Evolutionary conservation across 2,113 vertebrate genomes (phyloP).

Genomic region (Arizona elegans): DNA sequence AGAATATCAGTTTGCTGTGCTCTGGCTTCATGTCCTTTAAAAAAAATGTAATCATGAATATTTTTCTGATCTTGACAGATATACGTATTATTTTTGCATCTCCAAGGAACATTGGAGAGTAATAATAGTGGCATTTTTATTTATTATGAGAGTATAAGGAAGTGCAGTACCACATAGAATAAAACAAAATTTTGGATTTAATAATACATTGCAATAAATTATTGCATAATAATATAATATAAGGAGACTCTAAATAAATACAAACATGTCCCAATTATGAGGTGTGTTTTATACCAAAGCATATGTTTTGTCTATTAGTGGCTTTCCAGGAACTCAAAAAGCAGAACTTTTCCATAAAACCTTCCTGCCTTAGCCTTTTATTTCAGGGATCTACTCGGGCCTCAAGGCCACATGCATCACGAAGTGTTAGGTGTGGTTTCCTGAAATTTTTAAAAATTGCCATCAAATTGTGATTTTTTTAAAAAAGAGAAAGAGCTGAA

Average conservation of each 20-base stretch:
- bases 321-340: not conserved
- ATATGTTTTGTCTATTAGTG: not conserved
- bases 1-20: constrained; percentile 45
- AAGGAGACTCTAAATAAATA: not conserved
- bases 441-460: not conserved
- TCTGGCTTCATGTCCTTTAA: constrained; percentile 34
- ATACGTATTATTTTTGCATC: not conserved
- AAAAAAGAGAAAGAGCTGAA: not conserved
- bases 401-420: not conserved
- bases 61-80: not conserved
- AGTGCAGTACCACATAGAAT: not conserved
- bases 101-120: not conserved
- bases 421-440: not conserved
- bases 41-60: not conserved
- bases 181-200: not conserved
- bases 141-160: not conserved
- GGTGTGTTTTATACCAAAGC: not conserved
- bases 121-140: not conserved
- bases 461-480: not conserved
- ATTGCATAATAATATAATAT: not conserved
- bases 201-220: not conserved
- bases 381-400: not conserved
- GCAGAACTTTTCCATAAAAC: not conserved
- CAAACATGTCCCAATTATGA: not conserved
- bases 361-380: not conserved